Base-by-base conservation (phyloP, 2,797 vertebrate genomes). In the Xenentodon cancila region DNA sequence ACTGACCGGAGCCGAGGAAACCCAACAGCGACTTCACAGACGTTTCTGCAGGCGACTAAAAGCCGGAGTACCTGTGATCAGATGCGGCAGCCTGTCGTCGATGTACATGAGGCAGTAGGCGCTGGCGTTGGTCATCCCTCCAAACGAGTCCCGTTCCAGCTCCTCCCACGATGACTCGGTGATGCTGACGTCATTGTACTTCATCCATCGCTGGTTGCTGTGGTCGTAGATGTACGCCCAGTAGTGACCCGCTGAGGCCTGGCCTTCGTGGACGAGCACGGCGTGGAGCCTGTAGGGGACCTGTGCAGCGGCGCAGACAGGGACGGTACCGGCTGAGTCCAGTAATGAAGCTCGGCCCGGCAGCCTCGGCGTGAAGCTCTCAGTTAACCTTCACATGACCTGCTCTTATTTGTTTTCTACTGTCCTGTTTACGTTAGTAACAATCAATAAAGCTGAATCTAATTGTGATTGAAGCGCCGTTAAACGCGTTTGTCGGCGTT, bases 31-130 rank as follows among this genome's bases (percentile, higher is more conserved):
- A 9, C 30, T 9, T 32, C 30, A 32, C 6, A 32, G 7, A 32
- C 30, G n/a, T 8, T 1, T 1, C 30, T 13, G 11, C 9, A 13
- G 34, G 34, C 11, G 34, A 12, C 34, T 7, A 32, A 32, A 32
- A 9, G 7, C 6, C 32, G 6, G 34, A 16, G 44, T 88, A 98
- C 97, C 97, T 93, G 93, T 87, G 19, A 79, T 91, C 0, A 86
- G 88, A 45, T 70, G 67, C 0, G 95, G 92, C 1, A 95, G 79
- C 62, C 90, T 81, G 66, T 95, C 94, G 0, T 95, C 94, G 12
- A 97, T 96, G 86, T 99, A 99, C 95, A 99, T 97, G 71, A 99
- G 92, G 81, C 98, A 99, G 86, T 99, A 99, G 40, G 97, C 98
- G 1, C 98, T 99, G 72, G 97, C 96, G 0, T 97, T 99, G 81